phyloP scores from a whole-genome alignment of 2,113 vertebrate species.

The Anarhynchus alexandrinus region DNA sequence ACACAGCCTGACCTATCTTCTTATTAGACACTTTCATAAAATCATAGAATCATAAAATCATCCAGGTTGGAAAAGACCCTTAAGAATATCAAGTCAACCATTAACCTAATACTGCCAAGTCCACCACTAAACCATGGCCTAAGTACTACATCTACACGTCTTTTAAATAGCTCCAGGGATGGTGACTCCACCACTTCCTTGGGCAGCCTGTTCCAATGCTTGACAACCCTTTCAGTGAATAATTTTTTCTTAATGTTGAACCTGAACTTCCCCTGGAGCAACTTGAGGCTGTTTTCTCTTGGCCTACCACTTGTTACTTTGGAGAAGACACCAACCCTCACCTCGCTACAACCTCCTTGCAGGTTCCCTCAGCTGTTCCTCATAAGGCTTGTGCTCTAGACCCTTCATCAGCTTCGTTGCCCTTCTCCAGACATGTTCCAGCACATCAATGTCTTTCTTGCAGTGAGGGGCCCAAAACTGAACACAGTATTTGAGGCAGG shows the following conservation, averaged over 20 bases:
- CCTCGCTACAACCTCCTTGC: background rate
- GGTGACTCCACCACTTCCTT: background rate
- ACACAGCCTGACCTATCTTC: background rate
- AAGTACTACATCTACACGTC: fast-evolving
- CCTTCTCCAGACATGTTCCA: background rate
- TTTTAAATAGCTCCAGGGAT: background rate
- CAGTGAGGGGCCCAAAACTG: fast-evolving
- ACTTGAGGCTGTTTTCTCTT: background rate
- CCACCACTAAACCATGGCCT: background rate
- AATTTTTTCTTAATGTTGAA: background rate
- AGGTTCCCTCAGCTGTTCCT: background rate
- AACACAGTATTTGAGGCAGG: background rate
- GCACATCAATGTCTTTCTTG: background rate
- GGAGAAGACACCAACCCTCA: background rate
- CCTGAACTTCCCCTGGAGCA: background rate
- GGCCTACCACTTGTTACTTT: too few species aligned
- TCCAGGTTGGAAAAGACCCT: background rate
- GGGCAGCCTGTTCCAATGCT: background rate
- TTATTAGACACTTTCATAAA: background rate
- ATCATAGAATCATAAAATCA: background rate
- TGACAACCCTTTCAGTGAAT: fast-evolving
- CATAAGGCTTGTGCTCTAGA: background rate
- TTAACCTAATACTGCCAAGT: background rate
- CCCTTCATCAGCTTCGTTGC: fast-evolving
- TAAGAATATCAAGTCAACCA: background rate